These are phyloP conservation scores for Melieria picta DNA, from an alignment of 2,888 invertebrate genomes.

Conservation along the genomic window DNA sequence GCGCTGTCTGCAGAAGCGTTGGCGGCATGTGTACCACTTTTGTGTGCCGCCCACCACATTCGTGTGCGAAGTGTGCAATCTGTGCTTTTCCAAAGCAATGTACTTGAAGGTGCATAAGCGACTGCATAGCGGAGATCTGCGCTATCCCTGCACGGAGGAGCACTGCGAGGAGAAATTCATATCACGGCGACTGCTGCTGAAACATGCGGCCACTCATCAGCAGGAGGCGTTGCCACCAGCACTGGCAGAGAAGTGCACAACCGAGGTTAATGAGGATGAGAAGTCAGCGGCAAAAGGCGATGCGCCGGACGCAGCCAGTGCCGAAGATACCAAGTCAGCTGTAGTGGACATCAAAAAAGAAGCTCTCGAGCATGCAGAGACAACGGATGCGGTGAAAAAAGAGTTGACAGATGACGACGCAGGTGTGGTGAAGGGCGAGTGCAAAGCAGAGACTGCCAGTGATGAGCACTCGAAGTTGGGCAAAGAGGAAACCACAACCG, in stretches of 20 bases:
- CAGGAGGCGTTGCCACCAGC: slow-evolving; percentile 2
- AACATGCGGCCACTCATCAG: slow-evolving; percentile 75
- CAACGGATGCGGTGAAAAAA: slow-evolving; percentile 20
- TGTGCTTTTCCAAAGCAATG: slow-evolving; percentile 79
- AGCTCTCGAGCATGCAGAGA: neutral
- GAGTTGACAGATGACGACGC: slow-evolving; percentile 32
- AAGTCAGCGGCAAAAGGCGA: slow-evolving; percentile 12
- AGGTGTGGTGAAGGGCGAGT: slow-evolving; percentile 26
- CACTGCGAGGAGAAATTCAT: slow-evolving; percentile 81
- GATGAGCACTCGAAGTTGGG: slow-evolving; percentile 1
- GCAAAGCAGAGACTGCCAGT: neutral
- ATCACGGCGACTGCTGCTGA: slow-evolving; percentile 79
- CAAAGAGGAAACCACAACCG: slow-evolving; percentile 26
- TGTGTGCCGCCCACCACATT: slow-evolving; percentile 84
- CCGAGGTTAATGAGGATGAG: neutral
- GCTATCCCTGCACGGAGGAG: slow-evolving; percentile 78
- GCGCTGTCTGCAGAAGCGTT: slow-evolving; percentile 86
- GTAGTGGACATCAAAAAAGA: slow-evolving; percentile 11
- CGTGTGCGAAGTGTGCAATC: slow-evolving; percentile 82
- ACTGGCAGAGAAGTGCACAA: neutral
- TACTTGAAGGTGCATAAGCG: slow-evolving; percentile 86
- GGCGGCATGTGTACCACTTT: slow-evolving; percentile 93
- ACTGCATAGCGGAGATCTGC: slow-evolving; percentile 76
- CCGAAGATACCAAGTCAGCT: neutral
- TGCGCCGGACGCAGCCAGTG: neutral